A percentile compares a stretch with the other conserved stretches of the same genome.
Evolutionary conservation across 2,797 vertebrate genomes (phyloP).

Genomic region (Helarctos malayanus): DNA sequence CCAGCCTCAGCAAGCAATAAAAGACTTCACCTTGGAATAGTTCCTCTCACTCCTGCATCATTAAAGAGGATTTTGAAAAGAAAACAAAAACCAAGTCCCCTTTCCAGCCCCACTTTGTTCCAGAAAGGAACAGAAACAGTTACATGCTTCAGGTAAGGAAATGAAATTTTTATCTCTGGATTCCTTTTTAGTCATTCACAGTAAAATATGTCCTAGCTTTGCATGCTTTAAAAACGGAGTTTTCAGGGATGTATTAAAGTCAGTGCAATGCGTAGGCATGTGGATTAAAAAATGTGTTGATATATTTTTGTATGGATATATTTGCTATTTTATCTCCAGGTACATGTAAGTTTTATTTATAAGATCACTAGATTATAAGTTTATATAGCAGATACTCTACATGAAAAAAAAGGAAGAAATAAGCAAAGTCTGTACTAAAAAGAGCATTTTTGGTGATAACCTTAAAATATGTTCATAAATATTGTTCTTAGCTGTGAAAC

Average conservation of each 20-base stretch:
- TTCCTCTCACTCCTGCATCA: conserved; percentile 83
- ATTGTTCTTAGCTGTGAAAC: conserved; percentile 62
- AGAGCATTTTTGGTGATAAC: conserved; percentile 60
- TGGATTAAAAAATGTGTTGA: background rate
- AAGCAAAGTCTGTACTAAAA: background rate
- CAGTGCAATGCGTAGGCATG: background rate
- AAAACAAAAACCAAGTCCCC: conserved; percentile 73
- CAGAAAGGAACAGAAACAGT: conserved; percentile 73
- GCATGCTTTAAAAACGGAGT: conserved; percentile 66
- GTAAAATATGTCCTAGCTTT: conserved; percentile 40
- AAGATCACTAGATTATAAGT: background rate
- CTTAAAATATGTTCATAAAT: conserved; percentile 70
- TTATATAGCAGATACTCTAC: background rate
- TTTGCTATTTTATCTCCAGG: background rate
- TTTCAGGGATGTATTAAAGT: conserved; percentile 53
- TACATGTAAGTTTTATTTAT: background rate
- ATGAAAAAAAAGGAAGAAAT: background rate
- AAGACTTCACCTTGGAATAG: conserved; percentile 89
- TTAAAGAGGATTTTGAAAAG: conserved; percentile 82
- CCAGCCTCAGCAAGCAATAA: conserved; percentile 87
- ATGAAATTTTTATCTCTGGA: conserved; percentile 74
- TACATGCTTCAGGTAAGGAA: conserved; percentile 88
- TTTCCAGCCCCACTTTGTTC: conserved; percentile 39
- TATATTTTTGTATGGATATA: background rate
- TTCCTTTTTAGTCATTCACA: conserved; percentile 68